These are phyloP conservation scores for Pygmarrhopalites habei DNA, from an alignment of 1,140 invertebrate genomes.

Conservation along the genomic window DNA sequence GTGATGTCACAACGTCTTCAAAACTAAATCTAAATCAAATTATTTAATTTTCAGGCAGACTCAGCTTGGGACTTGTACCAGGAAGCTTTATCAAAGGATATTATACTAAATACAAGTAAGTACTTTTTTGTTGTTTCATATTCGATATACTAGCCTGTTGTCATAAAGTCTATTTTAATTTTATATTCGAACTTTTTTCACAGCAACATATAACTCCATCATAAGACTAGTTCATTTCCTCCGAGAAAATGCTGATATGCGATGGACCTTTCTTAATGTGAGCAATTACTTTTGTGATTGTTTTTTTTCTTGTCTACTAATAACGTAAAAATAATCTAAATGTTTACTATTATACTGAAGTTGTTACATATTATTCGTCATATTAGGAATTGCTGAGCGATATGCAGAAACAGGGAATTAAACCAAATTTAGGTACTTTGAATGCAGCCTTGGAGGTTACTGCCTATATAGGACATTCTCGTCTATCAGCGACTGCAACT, in stretches of 20 bases:
- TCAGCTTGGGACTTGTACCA: slow-evolving; percentile 55
- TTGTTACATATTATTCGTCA: no score
- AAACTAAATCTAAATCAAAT: no score
- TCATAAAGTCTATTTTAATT: no score
- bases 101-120: slow-evolving; percentile 57
- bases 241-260: slow-evolving; percentile 54
- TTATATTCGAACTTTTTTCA: no score
- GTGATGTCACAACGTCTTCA: slow-evolving; percentile 8
- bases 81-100: slow-evolving; percentile 57
- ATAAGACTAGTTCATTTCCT: slow-evolving; percentile 54
- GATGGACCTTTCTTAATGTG: slow-evolving; percentile 55
- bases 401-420: slow-evolving; percentile 54
- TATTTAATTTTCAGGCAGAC: no score
- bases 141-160: no score
- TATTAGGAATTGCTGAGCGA: no score
- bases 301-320: no score
- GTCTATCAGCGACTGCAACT: slow-evolving; percentile 42
- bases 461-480: slow-evolving; percentile 47
- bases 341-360: slow-evolving; percentile 4
- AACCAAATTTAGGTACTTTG: slow-evolving; percentile 66
- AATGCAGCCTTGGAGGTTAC: slow-evolving; percentile 59
- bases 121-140: no score
- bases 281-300: no score
- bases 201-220: slow-evolving; percentile 62
- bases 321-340: slow-evolving; percentile 2